A percentile compares a stretch with the other conserved stretches of the same genome.
Evolutionary conservation across 2,888 invertebrate species (phyloP).

Genomic region (Orthosia gracilis): DNA sequence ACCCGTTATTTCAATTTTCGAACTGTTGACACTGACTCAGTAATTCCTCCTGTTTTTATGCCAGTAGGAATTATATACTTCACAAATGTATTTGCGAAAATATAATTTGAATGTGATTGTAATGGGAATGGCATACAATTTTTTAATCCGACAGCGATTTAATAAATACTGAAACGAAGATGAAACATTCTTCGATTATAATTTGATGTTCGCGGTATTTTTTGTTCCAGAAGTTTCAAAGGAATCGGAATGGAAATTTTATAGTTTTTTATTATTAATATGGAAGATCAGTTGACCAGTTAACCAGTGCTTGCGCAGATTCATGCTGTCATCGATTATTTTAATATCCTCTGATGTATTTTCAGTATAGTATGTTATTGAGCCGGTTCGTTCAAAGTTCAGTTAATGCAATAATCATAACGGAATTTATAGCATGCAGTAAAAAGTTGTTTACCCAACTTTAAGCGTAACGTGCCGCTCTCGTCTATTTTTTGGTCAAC

Average conservation of each 20-base stretch:
- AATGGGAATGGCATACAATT: slow-evolving; percentile 35
- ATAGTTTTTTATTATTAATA: slow-evolving; percentile 1
- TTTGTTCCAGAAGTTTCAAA: slow-evolving; percentile 10
- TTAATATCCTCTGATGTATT: slow-evolving; percentile 2
- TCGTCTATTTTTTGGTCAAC: not conserved
- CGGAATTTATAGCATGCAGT: not conserved
- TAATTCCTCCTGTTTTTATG: slow-evolving; percentile 59
- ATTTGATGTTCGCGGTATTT: slow-evolving; percentile 28
- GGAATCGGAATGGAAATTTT: slow-evolving; percentile 24
- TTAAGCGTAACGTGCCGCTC: not conserved
- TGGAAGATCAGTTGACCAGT: not conserved
- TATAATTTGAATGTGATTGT: slow-evolving; percentile 52
- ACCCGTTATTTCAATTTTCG: slow-evolving; percentile 64
- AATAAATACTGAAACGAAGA: slow-evolving; percentile 17
- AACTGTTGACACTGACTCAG: slow-evolving; percentile 26
- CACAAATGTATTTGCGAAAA: slow-evolving; percentile 43
- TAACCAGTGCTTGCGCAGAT: not conserved
- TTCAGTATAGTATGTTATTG: not conserved
- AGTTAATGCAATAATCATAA: not conserved
- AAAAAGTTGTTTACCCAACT: slow-evolving; percentile 23
- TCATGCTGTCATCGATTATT: not conserved
- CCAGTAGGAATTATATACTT: slow-evolving; percentile 53
- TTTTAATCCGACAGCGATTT: slow-evolving; percentile 20
- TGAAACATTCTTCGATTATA: slow-evolving; percentile 17
- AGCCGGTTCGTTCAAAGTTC: not conserved